These are phyloP conservation scores for Pseudachorutes palmiensis DNA, from an alignment of 1,140 invertebrate species.

Conservation along the genomic window DNA sequence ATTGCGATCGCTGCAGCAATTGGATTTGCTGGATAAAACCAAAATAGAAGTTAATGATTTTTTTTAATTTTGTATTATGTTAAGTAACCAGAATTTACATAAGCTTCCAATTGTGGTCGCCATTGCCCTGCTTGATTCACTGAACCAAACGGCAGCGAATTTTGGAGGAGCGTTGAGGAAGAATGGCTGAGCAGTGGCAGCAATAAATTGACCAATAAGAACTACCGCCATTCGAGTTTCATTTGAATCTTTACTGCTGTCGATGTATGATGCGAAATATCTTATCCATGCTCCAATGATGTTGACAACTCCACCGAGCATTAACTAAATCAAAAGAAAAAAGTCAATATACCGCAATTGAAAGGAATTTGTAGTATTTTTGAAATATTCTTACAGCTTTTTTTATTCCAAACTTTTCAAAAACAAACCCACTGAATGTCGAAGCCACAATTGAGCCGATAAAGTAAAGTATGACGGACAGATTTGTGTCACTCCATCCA, in stretches of 20 bases:
- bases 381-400: constrained; percentile 23
- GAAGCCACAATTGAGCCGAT: constrained; percentile 18
- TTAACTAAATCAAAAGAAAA: constrained; percentile 10
- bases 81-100: constrained; percentile 15
- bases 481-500: constrained; percentile 17
- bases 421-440: constrained; percentile 24
- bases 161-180: constrained; percentile 30
- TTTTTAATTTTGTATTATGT: no score
- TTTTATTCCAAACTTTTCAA: constrained; percentile 30
- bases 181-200: constrained; percentile 25
- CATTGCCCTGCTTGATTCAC: constrained; percentile 21
- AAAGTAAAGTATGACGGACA: constrained; percentile 27
- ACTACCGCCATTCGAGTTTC: constrained; percentile 9
- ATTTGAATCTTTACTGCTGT: constrained; percentile 11
- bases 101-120: constrained; percentile 28
- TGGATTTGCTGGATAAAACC: constrained; percentile 24
- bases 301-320: constrained; percentile 24
- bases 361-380: neutral
- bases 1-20: constrained; percentile 22
- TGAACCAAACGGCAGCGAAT: constrained; percentile 31
- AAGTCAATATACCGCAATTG: neutral
- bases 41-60: neutral
- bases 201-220: constrained; percentile 29
- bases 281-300: constrained; percentile 21
- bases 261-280: constrained; percentile 20